Base-by-base conservation (phyloP, 1,140 invertebrate genomes). In the Lepidurus couesii region DNA sequence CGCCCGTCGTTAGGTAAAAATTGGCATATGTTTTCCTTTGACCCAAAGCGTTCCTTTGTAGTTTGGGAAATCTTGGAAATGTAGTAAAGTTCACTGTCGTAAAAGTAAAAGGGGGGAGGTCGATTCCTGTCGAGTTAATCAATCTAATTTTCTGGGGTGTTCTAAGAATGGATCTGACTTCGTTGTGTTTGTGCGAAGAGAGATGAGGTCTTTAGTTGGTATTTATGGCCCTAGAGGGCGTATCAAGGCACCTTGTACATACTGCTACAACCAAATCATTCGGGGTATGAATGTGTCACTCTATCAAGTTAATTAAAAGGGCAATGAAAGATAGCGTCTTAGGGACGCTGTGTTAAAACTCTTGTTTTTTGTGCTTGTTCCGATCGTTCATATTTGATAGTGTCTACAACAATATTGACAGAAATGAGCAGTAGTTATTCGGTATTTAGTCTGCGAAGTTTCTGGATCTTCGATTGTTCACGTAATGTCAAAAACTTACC, bases 221-320 rank as follows among this genome's bases (percentile, higher is more conserved):
- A 65, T 65, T 4, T 7, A 13, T 65, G 53, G 16, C 53, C 16
- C 53, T 65, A 65, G 53, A 65, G 8, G 53, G 53, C 53, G 13
- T 9, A 21, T 13, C 21, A 21, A 65, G 13, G 16, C 1, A 21
- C 16, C 13, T 65, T 16, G 16, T 10, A 11, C 10, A 47, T 16
- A 16, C 7, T 11, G 7, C 45, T 47, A 5, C 45, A 16, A 0
- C 45, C 1, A 47, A 47, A 5, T 11, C 16, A 47, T 16, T 16
- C 16, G 13, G 53, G 53, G 3, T 65, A 13, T 65, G 13, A 21
- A 16, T 21, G 53, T 21, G 2, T 21, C 9, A 21, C 13, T n/a
- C 53, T 65, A 7, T 65, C 21, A 34, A 65, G 53, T 65, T 65
- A 65, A 65, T 65, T 65, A 65, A 65, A 21, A 65, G 21, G 53